Conservation (phyloP, 1,140 invertebrate genomes). For the Yoshiicerus persimilis region DNA sequence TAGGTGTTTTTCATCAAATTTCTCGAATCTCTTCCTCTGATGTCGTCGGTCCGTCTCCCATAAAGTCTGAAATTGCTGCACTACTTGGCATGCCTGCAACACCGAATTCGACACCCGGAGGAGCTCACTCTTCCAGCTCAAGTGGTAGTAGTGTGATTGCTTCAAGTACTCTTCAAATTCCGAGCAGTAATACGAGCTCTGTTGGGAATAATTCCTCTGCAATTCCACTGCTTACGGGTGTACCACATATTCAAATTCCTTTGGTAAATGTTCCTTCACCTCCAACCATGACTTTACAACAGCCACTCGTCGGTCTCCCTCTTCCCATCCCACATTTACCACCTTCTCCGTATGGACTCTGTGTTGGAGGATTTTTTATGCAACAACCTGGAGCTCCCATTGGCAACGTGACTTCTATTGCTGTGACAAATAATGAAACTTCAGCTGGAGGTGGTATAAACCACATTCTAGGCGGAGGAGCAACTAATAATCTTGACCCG, state of each 20-base stretch:
- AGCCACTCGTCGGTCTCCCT: slow-evolving; percentile 7
- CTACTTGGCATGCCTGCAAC: slow-evolving; percentile 36
- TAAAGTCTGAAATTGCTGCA: slow-evolving; percentile 47
- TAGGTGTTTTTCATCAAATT: slow-evolving; percentile 49
- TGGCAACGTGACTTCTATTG: not conserved
- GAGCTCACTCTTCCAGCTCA: slow-evolving; percentile 5
- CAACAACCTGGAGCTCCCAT: slow-evolving; percentile 36
- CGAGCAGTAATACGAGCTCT: not conserved
- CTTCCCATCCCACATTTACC: slow-evolving; percentile 27
- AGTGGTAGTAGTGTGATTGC: not conserved
- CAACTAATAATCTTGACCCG: not conserved
- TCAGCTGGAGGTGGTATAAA: not conserved
- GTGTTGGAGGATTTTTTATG: slow-evolving; percentile 43
- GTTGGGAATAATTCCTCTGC: not conserved
- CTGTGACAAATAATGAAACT: not conserved
- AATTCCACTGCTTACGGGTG: not conserved
- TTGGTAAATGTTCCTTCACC: slow-evolving; percentile 27
- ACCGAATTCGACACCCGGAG: not conserved
- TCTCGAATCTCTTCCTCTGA: slow-evolving; percentile 47
- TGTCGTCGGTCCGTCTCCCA: slow-evolving; percentile 47
- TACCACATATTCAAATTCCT: slow-evolving; percentile 31
- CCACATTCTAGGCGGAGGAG: not conserved
- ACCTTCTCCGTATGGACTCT: slow-evolving; percentile 36
- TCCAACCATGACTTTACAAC: not conserved
- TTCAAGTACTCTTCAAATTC: not conserved